A percentile compares a stretch with the other conserved stretches of the same genome.
phyloP scores from a whole-genome alignment of 2,888 invertebrate species.

The Lithosia quadra region DNA sequence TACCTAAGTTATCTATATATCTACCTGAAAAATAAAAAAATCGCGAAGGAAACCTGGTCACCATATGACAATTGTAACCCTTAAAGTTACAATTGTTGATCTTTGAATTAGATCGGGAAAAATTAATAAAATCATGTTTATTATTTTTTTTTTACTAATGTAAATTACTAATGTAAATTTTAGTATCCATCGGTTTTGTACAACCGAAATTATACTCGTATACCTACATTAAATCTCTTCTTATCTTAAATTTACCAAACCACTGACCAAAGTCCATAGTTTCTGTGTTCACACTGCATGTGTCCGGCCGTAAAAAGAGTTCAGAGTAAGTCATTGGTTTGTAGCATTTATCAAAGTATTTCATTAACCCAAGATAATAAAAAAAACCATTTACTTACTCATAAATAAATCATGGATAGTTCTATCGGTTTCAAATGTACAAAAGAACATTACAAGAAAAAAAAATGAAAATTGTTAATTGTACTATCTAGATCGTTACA shows the following conservation, averaged over 20 bases:
- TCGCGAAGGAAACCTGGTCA: too few species aligned
- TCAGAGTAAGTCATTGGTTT: slow-evolving; percentile 15
- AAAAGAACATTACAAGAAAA: background rate
- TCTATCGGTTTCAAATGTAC: background rate
- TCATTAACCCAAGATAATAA: background rate
- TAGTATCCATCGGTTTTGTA: background rate
- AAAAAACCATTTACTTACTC: background rate
- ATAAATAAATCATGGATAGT: background rate
- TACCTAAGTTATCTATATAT: too few species aligned
- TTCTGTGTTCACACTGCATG: slow-evolving; percentile 33
- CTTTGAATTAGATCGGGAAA: background rate
- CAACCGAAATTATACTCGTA: too few species aligned
- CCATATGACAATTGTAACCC: background rate
- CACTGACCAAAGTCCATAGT: slow-evolving; percentile 34
- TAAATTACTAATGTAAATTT: too few species aligned
- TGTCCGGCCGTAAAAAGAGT: slow-evolving; percentile 52
- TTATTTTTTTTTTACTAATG: background rate
- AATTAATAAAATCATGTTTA: background rate
- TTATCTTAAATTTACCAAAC: background rate
- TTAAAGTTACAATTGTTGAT: background rate
- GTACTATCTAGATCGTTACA: background rate
- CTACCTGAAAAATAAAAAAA: too few species aligned
- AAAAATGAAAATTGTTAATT: background rate
- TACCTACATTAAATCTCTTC: too few species aligned
- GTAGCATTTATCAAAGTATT: slow-evolving; percentile 17